Conservation (phyloP, 30 jellyfish, hydroid and myxozoan genomes). For the Cassiopea xamachana region DNA sequence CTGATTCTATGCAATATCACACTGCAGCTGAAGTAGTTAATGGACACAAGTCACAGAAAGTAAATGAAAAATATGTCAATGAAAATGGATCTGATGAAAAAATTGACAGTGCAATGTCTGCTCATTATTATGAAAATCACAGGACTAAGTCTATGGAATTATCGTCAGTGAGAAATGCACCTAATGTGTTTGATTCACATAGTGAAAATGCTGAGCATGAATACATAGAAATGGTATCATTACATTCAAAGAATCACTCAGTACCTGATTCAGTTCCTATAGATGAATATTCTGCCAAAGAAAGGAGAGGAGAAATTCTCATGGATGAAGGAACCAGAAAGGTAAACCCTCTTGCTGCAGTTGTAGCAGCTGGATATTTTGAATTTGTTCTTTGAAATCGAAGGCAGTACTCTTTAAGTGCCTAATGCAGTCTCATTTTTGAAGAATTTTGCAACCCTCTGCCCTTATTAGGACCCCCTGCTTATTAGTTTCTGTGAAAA, state of each 20-base stretch:
- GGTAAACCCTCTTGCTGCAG: slow-evolving; percentile 9
- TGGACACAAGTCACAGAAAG: not conserved
- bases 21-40: not conserved
- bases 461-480: too few relatives aligned
- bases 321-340: slow-evolving; percentile 58
- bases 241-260: not conserved
- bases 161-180: not conserved
- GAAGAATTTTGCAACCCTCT: too few relatives aligned
- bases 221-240: not conserved
- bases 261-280: slow-evolving; percentile 32
- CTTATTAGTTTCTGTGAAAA: too few relatives aligned
- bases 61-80: not conserved
- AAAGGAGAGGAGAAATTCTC: slow-evolving; percentile 67
- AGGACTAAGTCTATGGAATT: not conserved
- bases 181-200: not conserved
- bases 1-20: not conserved
- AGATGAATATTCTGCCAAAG: slow-evolving; percentile 57
- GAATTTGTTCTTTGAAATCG: too few relatives aligned
- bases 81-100: not conserved
- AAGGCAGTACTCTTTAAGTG: too few relatives aligned
- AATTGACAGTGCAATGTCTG: not conserved
- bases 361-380: too few relatives aligned
- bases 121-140: not conserved
- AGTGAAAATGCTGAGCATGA: not conserved
- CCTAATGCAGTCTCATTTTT: too few relatives aligned